phyloP scores from a whole-genome alignment of 2,888 invertebrate species.

The Drosophila multiciliata region DNA sequence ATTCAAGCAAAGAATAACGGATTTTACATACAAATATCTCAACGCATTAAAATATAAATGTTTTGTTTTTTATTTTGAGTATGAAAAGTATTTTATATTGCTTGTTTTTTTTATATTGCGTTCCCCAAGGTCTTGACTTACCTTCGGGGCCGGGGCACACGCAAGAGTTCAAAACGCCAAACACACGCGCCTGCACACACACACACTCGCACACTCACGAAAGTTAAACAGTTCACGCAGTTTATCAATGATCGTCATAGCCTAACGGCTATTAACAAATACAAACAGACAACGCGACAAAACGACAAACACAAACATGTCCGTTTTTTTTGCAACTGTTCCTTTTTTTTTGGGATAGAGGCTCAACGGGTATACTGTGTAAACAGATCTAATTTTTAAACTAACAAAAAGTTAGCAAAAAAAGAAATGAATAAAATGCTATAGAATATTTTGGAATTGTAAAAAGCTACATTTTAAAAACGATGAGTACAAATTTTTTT shows the following conservation, averaged over 20 bases:
- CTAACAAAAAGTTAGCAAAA: background rate
- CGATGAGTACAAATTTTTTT: background rate
- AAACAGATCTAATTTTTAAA: background rate
- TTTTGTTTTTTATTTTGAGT: conserved; percentile 33
- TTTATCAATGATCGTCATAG: conserved; percentile 76
- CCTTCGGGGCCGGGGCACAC: conserved; percentile 61
- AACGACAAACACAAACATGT: conserved; percentile 13
- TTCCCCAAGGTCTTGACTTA: conserved; percentile 65
- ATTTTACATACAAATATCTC: conserved; percentile 22
- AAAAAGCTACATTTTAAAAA: background rate
- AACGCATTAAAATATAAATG: background rate
- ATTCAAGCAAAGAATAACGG: conserved; percentile 53
- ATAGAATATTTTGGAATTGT: background rate
- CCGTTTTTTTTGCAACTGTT: conserved; percentile 15
- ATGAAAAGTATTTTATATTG: conserved; percentile 29
- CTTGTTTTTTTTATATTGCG: conserved; percentile 18
- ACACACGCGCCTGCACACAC: conserved; percentile 41
- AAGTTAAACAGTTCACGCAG: conserved; percentile 64
- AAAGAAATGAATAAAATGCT: background rate
- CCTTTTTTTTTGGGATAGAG: background rate
- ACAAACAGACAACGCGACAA: conserved; percentile 38
- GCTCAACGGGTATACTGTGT: conserved; percentile 5
- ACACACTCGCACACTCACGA: conserved; percentile 14
- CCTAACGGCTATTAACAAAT: conserved; percentile 70
- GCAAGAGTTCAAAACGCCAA: conserved; percentile 63